Evolutionary conservation across 2,113 vertebrate species (phyloP), one percentile per base, ranked within the genome.

Genomic region (Hylia prasina): DNA sequence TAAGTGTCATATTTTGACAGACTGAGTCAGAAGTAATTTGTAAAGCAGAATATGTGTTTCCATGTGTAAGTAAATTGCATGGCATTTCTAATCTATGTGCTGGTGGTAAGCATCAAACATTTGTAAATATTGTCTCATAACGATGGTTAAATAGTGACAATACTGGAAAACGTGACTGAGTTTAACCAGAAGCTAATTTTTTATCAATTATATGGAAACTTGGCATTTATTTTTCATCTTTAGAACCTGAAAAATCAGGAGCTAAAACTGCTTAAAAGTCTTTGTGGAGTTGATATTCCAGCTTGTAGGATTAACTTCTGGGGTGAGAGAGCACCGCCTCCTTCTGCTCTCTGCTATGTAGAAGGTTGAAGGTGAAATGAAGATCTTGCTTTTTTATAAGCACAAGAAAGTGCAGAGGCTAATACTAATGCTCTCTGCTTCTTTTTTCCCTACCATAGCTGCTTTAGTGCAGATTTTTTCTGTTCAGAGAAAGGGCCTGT

Each of bases 1-100:
- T 12, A 69, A 94, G 82, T 95, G 94, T 90, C 78, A 40, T 85
- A 37, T 96, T 97, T 97, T 94, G 95, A 93, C 79, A 91, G 90
- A 87, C 25, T 87, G 93, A 89, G 40, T 97, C 65, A 93, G 73
- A 76, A 91, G 78, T 93, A 89, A 87, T 91, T 91, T 91, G 56
- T 96, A 87, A 79, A 91, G 90, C 82, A 87, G 78, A 87, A 48
- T 75, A n/a, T 0, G 0, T 89, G 45, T 85, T 97, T 79, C 61
- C 22, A 9, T 23, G 56, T 84, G 51, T 87, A 91, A 94, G 82
- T 96, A 96, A 94, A 87, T 82, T 82, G 81, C 13, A 7, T 48
- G 58, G 24, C 71, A 5, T 82, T 91, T 93, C 84, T 90, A 15
- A 56, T 93, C 47, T 66, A 2, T 25, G 1, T 82, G 19, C 56